Percentiles rank a stretch among this genome's conserved stretches.
Conservation (phyloP, 2,797 vertebrate genomes). For the Sebastes itinus region DNA sequence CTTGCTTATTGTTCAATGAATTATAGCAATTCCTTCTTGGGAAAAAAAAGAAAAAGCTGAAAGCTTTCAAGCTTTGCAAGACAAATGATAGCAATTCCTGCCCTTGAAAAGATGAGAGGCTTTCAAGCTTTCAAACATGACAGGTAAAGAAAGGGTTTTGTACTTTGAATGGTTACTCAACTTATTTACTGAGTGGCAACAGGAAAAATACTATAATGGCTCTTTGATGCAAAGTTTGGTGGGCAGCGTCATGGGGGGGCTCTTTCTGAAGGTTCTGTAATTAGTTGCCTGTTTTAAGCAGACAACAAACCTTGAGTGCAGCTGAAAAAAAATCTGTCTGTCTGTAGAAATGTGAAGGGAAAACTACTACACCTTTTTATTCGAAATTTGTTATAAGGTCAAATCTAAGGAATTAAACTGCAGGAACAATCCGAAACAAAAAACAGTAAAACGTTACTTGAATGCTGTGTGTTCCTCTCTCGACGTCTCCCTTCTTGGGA, state of each 20-base stretch:
- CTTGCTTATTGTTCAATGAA: constrained; percentile 34
- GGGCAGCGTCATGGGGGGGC: background rate
- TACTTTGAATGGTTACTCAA: constrained; percentile 38
- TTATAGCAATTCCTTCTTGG: constrained; percentile 35
- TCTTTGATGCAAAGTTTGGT: constrained; percentile 53
- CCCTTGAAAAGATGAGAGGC: constrained; percentile 60
- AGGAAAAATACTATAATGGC: constrained; percentile 39
- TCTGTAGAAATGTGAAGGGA: background rate
- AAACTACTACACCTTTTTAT: background rate
- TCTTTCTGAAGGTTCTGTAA: constrained; percentile 25
- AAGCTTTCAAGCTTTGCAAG: constrained; percentile 65
- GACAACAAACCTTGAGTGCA: constrained; percentile 12
- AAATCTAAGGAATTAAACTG: constrained; percentile 10
- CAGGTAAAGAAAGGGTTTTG: constrained; percentile 69
- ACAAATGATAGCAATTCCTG: constrained; percentile 64
- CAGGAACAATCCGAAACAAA: background rate
- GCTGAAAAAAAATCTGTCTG: background rate
- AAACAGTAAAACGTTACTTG: background rate
- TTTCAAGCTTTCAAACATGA: constrained; percentile 74
- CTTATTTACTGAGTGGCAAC: constrained; percentile 48
- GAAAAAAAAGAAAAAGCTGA: constrained; percentile 18
- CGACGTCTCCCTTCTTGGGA: background rate
- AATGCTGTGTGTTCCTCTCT: background rate
- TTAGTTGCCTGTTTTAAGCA: constrained; percentile 30
- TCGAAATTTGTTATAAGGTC: background rate